phyloP scores from a whole-genome alignment of 2,113 vertebrate species.

The Dermatemys mawii region DNA sequence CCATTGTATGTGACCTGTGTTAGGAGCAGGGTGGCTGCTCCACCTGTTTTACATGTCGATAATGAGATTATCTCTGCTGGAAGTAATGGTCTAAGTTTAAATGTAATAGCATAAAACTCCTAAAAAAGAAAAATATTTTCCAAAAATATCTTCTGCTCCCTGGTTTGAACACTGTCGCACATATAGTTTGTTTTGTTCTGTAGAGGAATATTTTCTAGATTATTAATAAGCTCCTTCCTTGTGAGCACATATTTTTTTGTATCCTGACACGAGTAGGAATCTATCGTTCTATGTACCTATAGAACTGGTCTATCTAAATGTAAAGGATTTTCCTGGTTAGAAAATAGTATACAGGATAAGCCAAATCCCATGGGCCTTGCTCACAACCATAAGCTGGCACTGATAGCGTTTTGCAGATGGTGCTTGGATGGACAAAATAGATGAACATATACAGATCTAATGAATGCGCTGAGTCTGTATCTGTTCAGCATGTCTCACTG shows the following conservation, averaged over 20 bases:
- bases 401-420: conserved; percentile 80
- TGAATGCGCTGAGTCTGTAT: conserved; percentile 74
- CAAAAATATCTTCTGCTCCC: neutral
- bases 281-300: conserved; percentile 34
- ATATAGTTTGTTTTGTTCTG: conserved; percentile 45
- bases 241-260: conserved; percentile 51
- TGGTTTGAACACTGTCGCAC: neutral
- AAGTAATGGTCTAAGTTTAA: neutral
- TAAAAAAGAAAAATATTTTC: neutral
- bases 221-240: conserved; percentile 68
- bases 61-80: neutral
- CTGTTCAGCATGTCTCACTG: conserved; percentile 78
- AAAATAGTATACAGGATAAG: conserved; percentile 69
- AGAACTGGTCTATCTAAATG: conserved; percentile 57
- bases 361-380: conserved; percentile 67
- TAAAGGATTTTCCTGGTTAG: conserved; percentile 71
- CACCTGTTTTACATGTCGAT: neutral
- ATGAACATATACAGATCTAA: conserved; percentile 72
- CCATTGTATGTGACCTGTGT: neutral
- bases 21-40: neutral
- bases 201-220: conserved; percentile 31
- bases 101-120: fast-evolving
- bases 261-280: conserved; percentile 45
- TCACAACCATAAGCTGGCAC: conserved; percentile 80
- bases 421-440: conserved; percentile 82